These are phyloP conservation scores for Terebella lapidaria DNA, from an alignment of 2,888 invertebrate species.

Conservation along the genomic window DNA sequence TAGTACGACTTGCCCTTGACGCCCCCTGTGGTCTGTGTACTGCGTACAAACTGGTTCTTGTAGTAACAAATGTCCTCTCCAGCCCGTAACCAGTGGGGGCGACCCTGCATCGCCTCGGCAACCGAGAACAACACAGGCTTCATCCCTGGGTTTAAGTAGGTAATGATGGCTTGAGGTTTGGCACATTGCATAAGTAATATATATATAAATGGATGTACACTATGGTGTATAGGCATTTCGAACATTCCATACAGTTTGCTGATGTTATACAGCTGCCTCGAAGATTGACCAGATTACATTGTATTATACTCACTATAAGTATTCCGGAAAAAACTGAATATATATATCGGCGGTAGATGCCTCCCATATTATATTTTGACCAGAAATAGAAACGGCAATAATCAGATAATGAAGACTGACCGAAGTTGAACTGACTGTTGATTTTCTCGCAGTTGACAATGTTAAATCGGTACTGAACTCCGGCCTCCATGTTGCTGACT, in stretches of 20 bases:
- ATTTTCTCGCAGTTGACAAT: constrained; percentile 82
- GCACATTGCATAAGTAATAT: neutral
- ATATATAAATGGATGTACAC: no score
- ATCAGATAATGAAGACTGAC: no score
- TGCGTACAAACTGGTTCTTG: constrained; percentile 60
- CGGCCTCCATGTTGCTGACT: constrained; percentile 70
- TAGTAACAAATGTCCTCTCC: constrained; percentile 79
- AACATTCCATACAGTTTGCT: no score
- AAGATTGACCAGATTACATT: no score
- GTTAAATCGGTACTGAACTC: constrained; percentile 72
- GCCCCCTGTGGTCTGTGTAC: constrained; percentile 53
- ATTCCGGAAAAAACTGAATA: no score
- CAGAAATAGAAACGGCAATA: no score
- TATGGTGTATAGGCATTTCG: no score
- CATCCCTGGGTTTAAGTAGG: constrained; percentile 61
- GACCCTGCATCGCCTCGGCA: constrained; percentile 60
- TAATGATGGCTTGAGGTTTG: no score
- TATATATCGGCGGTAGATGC: no score
- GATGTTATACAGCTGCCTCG: no score
- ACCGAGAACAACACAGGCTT: constrained; percentile 83
- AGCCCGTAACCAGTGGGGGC: constrained; percentile 64
- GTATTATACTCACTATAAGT: no score
- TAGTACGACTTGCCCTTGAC: constrained; percentile 59
- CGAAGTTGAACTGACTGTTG: constrained; percentile 81
- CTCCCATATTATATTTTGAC: no score